These are phyloP conservation scores for Pseudanteris insignis DNA, from an alignment of 2,888 invertebrate genomes.

Conservation along the genomic window DNA sequence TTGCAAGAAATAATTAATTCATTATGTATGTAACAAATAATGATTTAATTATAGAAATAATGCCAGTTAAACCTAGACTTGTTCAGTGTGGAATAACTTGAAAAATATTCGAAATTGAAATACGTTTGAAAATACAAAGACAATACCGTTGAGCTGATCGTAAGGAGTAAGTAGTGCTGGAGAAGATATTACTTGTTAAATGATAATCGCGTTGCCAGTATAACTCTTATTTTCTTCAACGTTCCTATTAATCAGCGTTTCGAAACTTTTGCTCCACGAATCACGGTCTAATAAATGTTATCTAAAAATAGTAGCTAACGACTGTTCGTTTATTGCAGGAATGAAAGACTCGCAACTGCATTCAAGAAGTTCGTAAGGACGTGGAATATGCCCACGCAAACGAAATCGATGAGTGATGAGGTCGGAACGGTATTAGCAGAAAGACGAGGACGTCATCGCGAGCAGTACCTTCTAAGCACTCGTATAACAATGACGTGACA, in stretches of 20 bases:
- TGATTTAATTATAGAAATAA: too few relatives aligned
- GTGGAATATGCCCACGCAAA: slow-evolving; percentile 40
- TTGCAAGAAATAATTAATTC: too few relatives aligned
- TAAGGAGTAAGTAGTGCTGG: too few relatives aligned
- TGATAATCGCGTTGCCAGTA: too few relatives aligned
- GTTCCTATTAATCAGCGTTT: neutral
- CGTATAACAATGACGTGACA: slow-evolving; percentile 35
- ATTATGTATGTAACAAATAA: too few relatives aligned
- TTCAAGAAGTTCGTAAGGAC: slow-evolving; percentile 15
- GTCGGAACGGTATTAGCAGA: slow-evolving; percentile 25
- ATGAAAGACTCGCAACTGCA: slow-evolving; percentile 4
- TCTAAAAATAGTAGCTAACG: slow-evolving; percentile 13
- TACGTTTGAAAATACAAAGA: too few relatives aligned
- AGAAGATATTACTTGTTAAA: too few relatives aligned
- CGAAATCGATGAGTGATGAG: slow-evolving; percentile 35
- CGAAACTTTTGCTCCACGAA: neutral
- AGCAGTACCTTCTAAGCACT: slow-evolving; percentile 22
- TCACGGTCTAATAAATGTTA: neutral
- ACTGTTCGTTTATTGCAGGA: slow-evolving; percentile 16
- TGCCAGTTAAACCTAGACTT: too few relatives aligned
- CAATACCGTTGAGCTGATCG: too few relatives aligned
- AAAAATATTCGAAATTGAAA: too few relatives aligned
- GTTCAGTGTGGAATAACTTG: too few relatives aligned
- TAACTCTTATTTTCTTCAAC: too few relatives aligned
- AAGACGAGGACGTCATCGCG: slow-evolving; percentile 19